Evolutionary conservation across 1,140 invertebrate genomes (phyloP).

Genomic region (Parapsyche elsis): DNA sequence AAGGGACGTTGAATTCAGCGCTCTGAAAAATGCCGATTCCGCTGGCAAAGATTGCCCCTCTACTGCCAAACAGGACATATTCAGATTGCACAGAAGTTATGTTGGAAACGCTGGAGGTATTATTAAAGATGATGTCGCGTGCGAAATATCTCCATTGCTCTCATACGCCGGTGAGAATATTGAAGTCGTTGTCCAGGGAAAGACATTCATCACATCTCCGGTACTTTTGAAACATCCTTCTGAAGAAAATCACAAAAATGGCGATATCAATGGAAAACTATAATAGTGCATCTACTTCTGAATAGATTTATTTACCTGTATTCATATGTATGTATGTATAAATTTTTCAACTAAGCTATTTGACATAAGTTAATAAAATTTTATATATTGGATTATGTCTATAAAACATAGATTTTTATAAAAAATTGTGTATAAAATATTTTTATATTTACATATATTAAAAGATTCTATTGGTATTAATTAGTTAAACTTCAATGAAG

Average conservation of each 20-base stretch:
- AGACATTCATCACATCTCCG: constrained; percentile 76
- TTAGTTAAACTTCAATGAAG: too few species aligned
- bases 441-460: too few species aligned
- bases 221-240: constrained; percentile 57
- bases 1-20: constrained; percentile 95
- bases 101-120: constrained; percentile 86
- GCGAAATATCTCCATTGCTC: constrained; percentile 92
- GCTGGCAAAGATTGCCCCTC: constrained; percentile 90
- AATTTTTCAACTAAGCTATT: too few species aligned
- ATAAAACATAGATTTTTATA: too few species aligned
- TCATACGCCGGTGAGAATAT: constrained; percentile 93
- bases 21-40: constrained; percentile 93
- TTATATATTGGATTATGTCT: too few species aligned
- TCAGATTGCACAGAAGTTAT: constrained; percentile 85
- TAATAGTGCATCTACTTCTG: background rate
- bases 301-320: background rate
- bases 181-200: constrained; percentile 72
- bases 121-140: constrained; percentile 75
- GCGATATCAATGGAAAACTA: constrained; percentile 25
- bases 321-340: background rate
- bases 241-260: constrained; percentile 30
- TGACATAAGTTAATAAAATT: too few species aligned
- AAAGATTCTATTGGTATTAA: too few species aligned
- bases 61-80: constrained; percentile 84
- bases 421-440: too few species aligned